Conservation (phyloP, 2,888 invertebrate genomes). For the Busseola fusca region DNA sequence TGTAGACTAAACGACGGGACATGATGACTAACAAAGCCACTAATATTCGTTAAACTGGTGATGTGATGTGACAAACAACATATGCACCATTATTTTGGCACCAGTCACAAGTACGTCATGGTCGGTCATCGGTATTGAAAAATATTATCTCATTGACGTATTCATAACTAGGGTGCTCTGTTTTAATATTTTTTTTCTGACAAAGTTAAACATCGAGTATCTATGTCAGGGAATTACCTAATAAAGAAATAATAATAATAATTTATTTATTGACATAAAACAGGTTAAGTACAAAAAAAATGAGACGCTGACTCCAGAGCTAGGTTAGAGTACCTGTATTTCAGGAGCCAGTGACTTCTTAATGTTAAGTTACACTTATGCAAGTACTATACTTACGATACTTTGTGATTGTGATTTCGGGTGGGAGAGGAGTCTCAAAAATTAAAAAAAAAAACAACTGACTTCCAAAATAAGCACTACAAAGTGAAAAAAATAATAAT, state of each 20-base stretch:
- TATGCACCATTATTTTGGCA: slow-evolving; percentile 57
- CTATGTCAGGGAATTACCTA: not conserved
- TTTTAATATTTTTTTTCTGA: slow-evolving; percentile 15
- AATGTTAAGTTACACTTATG: no score
- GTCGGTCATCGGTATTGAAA: slow-evolving; percentile 64
- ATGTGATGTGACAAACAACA: slow-evolving; percentile 48
- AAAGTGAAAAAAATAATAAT: no score
- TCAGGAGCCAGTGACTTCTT: no score
- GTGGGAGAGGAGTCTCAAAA: no score
- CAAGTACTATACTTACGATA: no score
- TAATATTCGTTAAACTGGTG: slow-evolving; percentile 43
- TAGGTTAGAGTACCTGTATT: no score
- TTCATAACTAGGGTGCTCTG: slow-evolving; percentile 28
- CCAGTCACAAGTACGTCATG: slow-evolving; percentile 53
- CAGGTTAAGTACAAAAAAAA: no score
- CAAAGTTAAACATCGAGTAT: not conserved
- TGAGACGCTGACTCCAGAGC: no score
- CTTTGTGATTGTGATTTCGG: no score
- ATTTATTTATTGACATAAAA: no score
- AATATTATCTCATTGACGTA: slow-evolving; percentile 55
- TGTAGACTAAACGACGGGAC: slow-evolving; percentile 26
- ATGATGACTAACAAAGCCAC: slow-evolving; percentile 37
- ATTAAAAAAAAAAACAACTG: no score
- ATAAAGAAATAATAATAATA: not conserved
- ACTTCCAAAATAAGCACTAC: no score